Evolutionary conservation across 2,113 vertebrate genomes (phyloP).

Genomic region (Uria aalge): DNA sequence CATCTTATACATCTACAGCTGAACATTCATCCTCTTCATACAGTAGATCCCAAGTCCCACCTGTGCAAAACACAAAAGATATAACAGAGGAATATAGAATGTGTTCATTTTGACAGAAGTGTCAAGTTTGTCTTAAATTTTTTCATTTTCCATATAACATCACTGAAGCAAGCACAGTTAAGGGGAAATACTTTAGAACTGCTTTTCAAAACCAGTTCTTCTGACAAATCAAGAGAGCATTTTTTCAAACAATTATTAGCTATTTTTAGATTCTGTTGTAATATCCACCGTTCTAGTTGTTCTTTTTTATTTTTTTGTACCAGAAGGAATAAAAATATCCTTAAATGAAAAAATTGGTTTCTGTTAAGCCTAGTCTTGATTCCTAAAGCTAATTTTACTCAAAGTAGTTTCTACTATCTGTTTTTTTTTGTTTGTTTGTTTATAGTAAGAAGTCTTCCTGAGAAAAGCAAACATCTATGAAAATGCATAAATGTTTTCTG

Average conservation of each 20-base stretch:
- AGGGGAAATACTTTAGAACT: background rate
- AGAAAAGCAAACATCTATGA: background rate
- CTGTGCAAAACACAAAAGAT: background rate
- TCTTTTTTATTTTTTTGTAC: background rate
- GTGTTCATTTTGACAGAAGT: slow-evolving; percentile 18
- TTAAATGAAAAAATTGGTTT: background rate
- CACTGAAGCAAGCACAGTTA: background rate
- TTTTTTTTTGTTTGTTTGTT: background rate
- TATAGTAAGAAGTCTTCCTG: background rate
- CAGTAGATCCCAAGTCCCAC: background rate
- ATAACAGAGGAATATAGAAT: background rate
- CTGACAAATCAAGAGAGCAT: background rate
- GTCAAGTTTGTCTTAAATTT: slow-evolving; percentile 1
- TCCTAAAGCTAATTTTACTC: background rate
- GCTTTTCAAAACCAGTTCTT: background rate
- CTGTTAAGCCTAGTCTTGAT: background rate
- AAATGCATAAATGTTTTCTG: background rate
- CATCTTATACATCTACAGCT: background rate
- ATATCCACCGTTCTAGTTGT: background rate
- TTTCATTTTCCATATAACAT: background rate
- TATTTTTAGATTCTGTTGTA: background rate
- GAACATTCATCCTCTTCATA: background rate
- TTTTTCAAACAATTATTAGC: background rate
- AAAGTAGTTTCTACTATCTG: background rate
- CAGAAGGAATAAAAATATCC: background rate